Conservation (phyloP, 2,888 invertebrate species). For the Xestobium rufovillosum region DNA sequence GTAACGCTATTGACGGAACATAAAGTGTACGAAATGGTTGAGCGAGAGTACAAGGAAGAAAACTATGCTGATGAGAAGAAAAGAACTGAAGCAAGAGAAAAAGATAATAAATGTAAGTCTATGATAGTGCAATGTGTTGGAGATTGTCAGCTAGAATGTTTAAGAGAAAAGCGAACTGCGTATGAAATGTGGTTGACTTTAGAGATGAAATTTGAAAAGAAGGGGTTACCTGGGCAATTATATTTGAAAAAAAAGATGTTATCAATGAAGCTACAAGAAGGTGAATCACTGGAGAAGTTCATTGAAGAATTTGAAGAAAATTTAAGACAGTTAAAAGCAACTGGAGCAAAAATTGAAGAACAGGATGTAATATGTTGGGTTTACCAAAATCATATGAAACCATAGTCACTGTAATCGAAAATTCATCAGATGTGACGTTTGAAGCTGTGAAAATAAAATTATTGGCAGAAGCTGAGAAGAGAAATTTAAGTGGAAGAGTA, state of each 20-base stretch:
- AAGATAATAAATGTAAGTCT: slow-evolving; percentile 10
- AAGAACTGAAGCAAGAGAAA: too few species aligned
- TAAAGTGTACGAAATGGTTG: too few species aligned
- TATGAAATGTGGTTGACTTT: slow-evolving; percentile 11
- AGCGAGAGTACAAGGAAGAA: too few species aligned
- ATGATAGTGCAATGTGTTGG: slow-evolving; percentile 10
- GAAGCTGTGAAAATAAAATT: slow-evolving; percentile 8
- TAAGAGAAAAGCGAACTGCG: slow-evolving; percentile 11
- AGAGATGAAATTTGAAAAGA: slow-evolving; percentile 11
- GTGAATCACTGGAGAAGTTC: slow-evolving; percentile 9
- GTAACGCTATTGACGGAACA: too few species aligned
- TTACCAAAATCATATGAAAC: slow-evolving; percentile 13
- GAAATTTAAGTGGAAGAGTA: slow-evolving; percentile 1
- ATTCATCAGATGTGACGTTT: slow-evolving; percentile 7
- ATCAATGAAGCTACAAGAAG: slow-evolving; percentile 12
- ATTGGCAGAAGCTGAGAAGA: slow-evolving; percentile 9
- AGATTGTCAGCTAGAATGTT: slow-evolving; percentile 11
- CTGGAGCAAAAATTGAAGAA: slow-evolving; percentile 9
- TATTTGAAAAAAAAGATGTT: slow-evolving; percentile 12
- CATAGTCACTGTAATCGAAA: slow-evolving; percentile 10
- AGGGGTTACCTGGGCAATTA: slow-evolving; percentile 11
- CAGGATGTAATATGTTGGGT: slow-evolving; percentile 8
- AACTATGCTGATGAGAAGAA: too few species aligned
- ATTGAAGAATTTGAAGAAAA: slow-evolving; percentile 12
- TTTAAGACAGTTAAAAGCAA: slow-evolving; percentile 8